Percentiles rank a stretch among this genome's conserved stretches.
These are phyloP conservation scores for Macrosiphum euphorbiae DNA, from an alignment of 2,888 invertebrate genomes.

Conservation along the genomic window DNA sequence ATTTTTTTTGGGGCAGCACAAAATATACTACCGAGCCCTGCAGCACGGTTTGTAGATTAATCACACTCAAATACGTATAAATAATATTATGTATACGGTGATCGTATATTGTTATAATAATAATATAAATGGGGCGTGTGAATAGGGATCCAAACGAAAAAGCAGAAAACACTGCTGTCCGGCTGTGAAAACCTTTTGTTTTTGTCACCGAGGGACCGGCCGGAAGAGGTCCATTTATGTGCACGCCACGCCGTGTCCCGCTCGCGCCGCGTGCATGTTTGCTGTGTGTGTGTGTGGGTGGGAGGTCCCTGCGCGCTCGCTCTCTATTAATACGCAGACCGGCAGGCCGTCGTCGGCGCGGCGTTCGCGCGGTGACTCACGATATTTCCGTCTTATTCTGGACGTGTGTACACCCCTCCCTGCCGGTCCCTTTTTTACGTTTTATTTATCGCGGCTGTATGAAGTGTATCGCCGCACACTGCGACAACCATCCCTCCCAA, in stretches of 20 bases:
- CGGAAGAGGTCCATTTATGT: constrained; percentile 63
- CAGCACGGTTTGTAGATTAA: background rate
- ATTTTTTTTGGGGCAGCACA: background rate
- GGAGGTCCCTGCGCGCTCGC: constrained; percentile 55
- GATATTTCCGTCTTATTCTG: constrained; percentile 50
- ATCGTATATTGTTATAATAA: background rate
- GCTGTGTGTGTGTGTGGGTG: background rate
- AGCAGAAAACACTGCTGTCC: constrained; percentile 6
- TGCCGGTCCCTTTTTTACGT: background rate
- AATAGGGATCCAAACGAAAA: background rate
- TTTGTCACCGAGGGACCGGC: constrained; percentile 49
- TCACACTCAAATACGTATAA: background rate
- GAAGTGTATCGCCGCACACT: background rate
- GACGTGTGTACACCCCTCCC: background rate
- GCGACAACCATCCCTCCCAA: constrained; percentile 30
- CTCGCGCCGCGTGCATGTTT: background rate
- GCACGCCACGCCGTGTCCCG: constrained; percentile 31
- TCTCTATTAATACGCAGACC: constrained; percentile 61
- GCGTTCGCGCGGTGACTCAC: constrained; percentile 47
- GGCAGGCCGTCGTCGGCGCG: background rate
- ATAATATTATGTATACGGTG: background rate
- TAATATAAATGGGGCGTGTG: background rate
- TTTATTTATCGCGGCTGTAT: background rate
- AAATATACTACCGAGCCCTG: background rate
- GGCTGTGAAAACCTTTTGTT: constrained; percentile 46